Conservation (phyloP, 2,113 vertebrate species). For the Anhinga anhinga region DNA sequence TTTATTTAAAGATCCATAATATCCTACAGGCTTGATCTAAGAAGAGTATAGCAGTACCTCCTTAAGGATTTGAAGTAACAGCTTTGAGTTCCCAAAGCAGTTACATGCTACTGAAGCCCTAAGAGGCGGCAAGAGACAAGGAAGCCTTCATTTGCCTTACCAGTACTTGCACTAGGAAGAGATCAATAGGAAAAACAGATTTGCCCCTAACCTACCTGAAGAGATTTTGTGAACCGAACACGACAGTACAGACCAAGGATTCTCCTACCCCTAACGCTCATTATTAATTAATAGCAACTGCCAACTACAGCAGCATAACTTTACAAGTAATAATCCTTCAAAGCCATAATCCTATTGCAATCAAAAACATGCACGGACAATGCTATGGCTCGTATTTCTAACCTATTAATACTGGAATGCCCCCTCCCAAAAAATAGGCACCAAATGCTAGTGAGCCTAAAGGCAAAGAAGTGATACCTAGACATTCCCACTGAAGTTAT, state of each 20-base stretch:
- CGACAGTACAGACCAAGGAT: background rate
- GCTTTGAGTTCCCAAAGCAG: background rate
- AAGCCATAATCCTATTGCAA: background rate
- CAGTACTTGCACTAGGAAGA: background rate
- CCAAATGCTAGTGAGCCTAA: background rate
- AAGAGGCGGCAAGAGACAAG: background rate
- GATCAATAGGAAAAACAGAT: background rate
- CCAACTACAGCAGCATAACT: conserved; percentile 8
- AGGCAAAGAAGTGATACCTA: background rate
- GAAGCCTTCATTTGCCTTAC: background rate
- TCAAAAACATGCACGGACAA: background rate
- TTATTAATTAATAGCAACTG: background rate
- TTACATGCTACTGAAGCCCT: background rate
- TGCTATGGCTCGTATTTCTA: background rate
- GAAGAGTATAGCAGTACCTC: background rate
- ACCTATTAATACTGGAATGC: background rate
- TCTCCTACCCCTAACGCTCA: background rate
- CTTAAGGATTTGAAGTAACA: background rate
- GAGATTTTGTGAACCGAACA: background rate
- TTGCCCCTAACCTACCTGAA: background rate
- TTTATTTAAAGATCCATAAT: background rate
- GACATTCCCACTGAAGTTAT: background rate
- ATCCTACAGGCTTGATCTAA: background rate
- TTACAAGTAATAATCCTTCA: background rate
- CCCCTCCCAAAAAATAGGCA: background rate